Evolutionary conservation across 2,797 vertebrate species (phyloP).

Genomic region (Sebastes taczanowskii): DNA sequence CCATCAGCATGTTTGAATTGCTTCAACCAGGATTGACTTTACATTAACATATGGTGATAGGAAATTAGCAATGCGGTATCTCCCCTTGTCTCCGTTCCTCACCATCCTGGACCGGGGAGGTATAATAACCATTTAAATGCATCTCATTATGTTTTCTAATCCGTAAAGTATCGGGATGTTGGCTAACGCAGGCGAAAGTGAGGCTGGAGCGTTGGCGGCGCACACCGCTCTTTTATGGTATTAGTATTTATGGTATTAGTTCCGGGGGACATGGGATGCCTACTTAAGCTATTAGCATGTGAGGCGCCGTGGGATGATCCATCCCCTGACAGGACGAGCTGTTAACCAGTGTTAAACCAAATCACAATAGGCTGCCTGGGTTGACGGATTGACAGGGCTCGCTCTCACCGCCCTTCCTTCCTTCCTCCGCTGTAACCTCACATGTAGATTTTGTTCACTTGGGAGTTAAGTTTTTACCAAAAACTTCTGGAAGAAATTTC

Average conservation of each 20-base stretch:
- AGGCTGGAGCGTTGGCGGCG: conserved; percentile 40
- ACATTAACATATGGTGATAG: conserved; percentile 55
- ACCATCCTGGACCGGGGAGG: conserved; percentile 43
- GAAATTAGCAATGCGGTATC: conserved; percentile 52
- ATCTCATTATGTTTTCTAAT: conserved; percentile 85
- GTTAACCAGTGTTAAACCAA: conserved; percentile 76
- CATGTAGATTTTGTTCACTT: conserved; percentile 23
- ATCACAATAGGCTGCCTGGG: conserved; percentile 74
- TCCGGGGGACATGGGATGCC: conserved; percentile 82
- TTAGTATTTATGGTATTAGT: conserved; percentile 86
- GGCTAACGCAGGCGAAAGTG: conserved; percentile 68
- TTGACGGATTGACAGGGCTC: conserved; percentile 74
- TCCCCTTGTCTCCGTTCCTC: conserved; percentile 22
- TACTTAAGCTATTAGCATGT: conserved; percentile 85
- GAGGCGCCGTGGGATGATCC: conserved; percentile 78
- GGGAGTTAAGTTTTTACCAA: conserved; percentile 36
- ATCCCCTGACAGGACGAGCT: conserved; percentile 77
- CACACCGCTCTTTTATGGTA: conserved; percentile 77
- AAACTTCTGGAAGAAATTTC: conserved; percentile 36
- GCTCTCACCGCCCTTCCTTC: conserved; percentile 39
- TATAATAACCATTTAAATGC: conserved; percentile 84
- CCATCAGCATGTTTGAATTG: conserved; percentile 21
- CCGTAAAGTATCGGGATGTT: conserved; percentile 79
- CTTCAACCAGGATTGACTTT: conserved; percentile 16
- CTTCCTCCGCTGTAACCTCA: conserved; percentile 18